These are phyloP conservation scores for Montipora capricornis DNA, from an alignment of 64 coral and sea anemone species.

Conservation along the genomic window DNA sequence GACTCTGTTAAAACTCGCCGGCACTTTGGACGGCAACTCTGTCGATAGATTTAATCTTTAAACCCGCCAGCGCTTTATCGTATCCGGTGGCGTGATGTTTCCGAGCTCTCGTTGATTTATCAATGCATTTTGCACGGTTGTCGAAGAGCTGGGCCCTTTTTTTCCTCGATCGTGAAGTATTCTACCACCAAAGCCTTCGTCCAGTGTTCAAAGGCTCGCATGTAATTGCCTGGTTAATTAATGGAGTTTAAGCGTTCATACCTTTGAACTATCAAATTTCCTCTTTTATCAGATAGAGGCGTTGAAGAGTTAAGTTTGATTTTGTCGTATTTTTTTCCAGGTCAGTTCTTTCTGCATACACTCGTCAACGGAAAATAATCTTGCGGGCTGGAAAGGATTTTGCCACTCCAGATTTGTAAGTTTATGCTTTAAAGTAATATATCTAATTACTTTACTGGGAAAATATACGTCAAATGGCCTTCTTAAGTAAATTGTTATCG, in stretches of 20 bases:
- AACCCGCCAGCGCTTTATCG: background rate
- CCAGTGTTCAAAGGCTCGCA: background rate
- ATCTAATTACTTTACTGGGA: too few relatives aligned
- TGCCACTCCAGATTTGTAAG: background rate
- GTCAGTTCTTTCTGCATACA: too few relatives aligned
- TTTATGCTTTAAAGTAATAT: background rate
- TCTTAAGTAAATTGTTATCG: too few relatives aligned
- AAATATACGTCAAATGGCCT: too few relatives aligned
- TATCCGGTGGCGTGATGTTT: slow-evolving; percentile 20
- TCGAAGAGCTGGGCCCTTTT: too few relatives aligned
- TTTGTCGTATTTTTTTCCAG: too few relatives aligned
- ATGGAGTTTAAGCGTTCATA: background rate
- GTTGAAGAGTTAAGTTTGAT: background rate
- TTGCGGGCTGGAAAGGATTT: background rate
- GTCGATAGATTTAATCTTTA: background rate
- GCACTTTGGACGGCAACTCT: background rate
- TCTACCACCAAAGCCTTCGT: background rate
- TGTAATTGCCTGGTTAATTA: background rate
- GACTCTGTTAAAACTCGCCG: background rate
- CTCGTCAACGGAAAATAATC: background rate
- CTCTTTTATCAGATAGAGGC: slow-evolving; percentile 10
- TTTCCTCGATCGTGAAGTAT: too few relatives aligned
- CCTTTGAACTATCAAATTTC: slow-evolving; percentile 43
- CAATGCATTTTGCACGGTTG: background rate
- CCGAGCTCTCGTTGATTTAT: background rate